A percentile compares a stretch with the other conserved stretches of the same genome.
phyloP scores from a whole-genome alignment of 1,140 invertebrate genomes.

The Caenorhabditis tropicalis region DNA sequence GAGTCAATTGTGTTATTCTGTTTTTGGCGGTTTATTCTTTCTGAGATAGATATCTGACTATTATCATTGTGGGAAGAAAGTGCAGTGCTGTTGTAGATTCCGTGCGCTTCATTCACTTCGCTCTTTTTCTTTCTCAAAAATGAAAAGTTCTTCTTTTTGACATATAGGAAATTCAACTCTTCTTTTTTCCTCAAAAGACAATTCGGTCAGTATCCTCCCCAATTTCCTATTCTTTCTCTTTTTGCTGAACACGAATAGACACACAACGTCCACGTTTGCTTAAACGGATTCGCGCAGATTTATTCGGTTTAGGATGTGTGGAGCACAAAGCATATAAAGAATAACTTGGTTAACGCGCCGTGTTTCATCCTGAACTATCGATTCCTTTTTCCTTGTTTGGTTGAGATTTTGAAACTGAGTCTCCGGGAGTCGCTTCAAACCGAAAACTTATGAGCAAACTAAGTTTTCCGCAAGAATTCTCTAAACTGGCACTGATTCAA shows the following conservation, averaged over 20 bases:
- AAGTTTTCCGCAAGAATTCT: background rate
- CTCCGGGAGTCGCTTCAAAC: background rate
- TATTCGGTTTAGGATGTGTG: constrained; percentile 39
- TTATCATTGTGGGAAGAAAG: too few relatives aligned
- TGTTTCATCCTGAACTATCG: constrained; percentile 36
- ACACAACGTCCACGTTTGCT: constrained; percentile 22
- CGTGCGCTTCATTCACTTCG: too few relatives aligned
- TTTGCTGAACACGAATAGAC: constrained; percentile 38
- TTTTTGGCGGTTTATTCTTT: background rate
- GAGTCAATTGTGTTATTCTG: background rate
- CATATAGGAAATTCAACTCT: background rate
- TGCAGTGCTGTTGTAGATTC: too few relatives aligned
- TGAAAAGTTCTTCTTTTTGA: background rate
- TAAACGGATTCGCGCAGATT: constrained; percentile 33
- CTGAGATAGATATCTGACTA: too few relatives aligned
- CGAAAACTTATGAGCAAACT: constrained; percentile 7
- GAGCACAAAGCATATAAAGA: constrained; percentile 42
- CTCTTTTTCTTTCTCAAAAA: too few relatives aligned
- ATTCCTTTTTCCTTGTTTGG: background rate
- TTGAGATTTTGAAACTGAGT: background rate
- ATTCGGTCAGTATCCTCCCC: constrained; percentile 30
- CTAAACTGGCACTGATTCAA: constrained; percentile 22
- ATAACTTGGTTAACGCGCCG: constrained; percentile 33
- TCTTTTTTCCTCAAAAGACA: constrained; percentile 11
- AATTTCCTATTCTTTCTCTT: constrained; percentile 6